Evolutionary conservation across 1,140 invertebrate genomes (phyloP), one percentile per base, ranked within the genome.

Genomic region (Agrilus planipennis): DNA sequence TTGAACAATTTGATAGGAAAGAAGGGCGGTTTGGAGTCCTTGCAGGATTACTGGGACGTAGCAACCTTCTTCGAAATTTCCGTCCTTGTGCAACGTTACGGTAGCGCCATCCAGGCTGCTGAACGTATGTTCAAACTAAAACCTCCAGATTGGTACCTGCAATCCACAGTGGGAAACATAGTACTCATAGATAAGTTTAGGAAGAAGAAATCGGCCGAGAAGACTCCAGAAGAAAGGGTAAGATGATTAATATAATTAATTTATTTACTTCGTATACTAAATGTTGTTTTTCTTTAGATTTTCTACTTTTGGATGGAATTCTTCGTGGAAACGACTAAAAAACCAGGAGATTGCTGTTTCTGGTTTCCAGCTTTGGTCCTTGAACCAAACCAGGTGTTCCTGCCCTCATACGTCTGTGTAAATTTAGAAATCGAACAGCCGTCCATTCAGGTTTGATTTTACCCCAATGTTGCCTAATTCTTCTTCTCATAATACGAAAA

Each of bases 21-120:
- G 57, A 99, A 99, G 64, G 95, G 95, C 15, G 93, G 88, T 59
- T 63, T 99, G 12, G 79, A 80, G 0, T 89, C 86, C 14, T 65
- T 99, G 2, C 86, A 84, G 52, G 94, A 99, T 57, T 99, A 99
- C 59, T 99, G 96, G 96, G 93, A 96, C 67, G 92, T 99, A 5
- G 96, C 96, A 0, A 99, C 94, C 1, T 99, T 97, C 67, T 99
- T 99, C 66, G 96, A 99, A 67, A 97, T 99, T 40, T 92, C 89
- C 39, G 94, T 99, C 1, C 66, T 99, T 11, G 93, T 93, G 11
- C 89, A 97, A 64, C 90, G 99, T 63, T 99, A 96, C 66, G 72
- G 80, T 3, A 98, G 98, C 67, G 94, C 95, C 4, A 86, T 93
- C 52, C 89, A 97, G 68, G 95, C 94, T 12, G 90, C 95, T 2